Evolutionary conservation across 2,888 invertebrate genomes (phyloP).

Genomic region (Leucophora obtusa): DNA sequence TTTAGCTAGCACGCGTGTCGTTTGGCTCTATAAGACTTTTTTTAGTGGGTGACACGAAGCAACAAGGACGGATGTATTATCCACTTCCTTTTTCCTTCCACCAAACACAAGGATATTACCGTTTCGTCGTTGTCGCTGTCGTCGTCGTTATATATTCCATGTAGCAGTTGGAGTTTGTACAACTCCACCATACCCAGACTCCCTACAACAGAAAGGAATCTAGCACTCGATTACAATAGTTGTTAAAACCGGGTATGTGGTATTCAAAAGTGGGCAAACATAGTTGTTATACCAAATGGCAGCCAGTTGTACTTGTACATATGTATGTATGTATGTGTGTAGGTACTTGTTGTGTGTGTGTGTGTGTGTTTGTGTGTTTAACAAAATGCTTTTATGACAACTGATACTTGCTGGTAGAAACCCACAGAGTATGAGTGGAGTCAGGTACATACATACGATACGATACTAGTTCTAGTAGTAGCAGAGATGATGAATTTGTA

Average conservation of each 20-base stretch:
- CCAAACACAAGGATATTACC: conserved; percentile 80
- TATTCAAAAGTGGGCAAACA: conserved; percentile 47
- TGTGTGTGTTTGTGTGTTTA: background rate
- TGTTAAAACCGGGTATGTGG: conserved; percentile 44
- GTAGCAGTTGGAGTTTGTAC: conserved; percentile 44
- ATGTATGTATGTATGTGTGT: conserved; percentile 3
- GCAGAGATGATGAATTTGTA: conserved; percentile 34
- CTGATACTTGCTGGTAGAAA: conserved; percentile 2
- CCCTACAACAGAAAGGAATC: conserved; percentile 17
- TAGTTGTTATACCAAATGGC: conserved; percentile 26
- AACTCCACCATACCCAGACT: conserved; percentile 39
- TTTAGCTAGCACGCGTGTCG: conserved; percentile 69
- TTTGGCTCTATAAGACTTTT: conserved; percentile 64
- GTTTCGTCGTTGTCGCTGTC: conserved; percentile 76
- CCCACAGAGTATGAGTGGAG: background rate
- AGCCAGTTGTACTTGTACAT: conserved; percentile 27
- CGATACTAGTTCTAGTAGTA: background rate
- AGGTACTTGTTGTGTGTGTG: conserved; percentile 20
- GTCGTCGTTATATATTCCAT: conserved; percentile 70
- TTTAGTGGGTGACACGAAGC: conserved; percentile 79
- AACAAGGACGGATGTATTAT: conserved; percentile 80
- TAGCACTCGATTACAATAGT: conserved; percentile 27
- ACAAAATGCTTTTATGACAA: conserved; percentile 10
- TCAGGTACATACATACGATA: background rate
- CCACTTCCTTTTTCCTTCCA: conserved; percentile 80